Evolutionary conservation across 2,888 invertebrate genomes (phyloP), one percentile per base, ranked within the genome.

Genomic region (Cataglyphis cursor): DNA sequence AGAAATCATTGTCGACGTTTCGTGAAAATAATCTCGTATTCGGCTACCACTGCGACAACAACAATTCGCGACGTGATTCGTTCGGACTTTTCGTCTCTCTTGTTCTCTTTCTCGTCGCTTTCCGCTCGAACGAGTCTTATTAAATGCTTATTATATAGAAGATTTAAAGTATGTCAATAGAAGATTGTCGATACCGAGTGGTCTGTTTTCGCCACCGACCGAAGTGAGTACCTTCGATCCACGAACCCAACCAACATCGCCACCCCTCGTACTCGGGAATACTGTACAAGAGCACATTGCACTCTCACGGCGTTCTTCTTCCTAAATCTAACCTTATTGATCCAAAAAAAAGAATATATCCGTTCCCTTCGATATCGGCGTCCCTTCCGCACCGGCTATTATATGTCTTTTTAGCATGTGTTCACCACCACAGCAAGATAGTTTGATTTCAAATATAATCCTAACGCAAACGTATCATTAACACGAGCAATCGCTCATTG

Each of bases 181-280:
- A 92, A 92, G 93, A 94, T 94, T 94, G 93, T 94, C 93, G 92
- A 92, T 93, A 93, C 90, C 91, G 90, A 92, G 93, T 92, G 92
- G 90, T 88, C 90, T 86, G 83, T 86, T 83, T 85, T 88, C 83
- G 85, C 54, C 83, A 86, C 85, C 88, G 90, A 90, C 68, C 78
- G 78, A 80, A 80, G 78, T 87, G 85, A 89, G 88, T 76, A 62
- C 85, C 89, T 85, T 85, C 90, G 90, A 89, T 84, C 65, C 85
- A 80, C 90, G 90, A 90, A 88, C 89, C 84, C 84, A 90, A 90
- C 88, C 90, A 89, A 84, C 88, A 88, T 76, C 76, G 76, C 54
- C 15, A 15, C 44, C 66, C 54, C 86, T 84, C 72, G 65, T 81
- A 59, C 31, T 31, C 74, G 44, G 44, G 72, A 78, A 35, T 12